These are phyloP conservation scores for Dendrolimus pini DNA, from an alignment of 2,888 invertebrate genomes.

Conservation along the genomic window DNA sequence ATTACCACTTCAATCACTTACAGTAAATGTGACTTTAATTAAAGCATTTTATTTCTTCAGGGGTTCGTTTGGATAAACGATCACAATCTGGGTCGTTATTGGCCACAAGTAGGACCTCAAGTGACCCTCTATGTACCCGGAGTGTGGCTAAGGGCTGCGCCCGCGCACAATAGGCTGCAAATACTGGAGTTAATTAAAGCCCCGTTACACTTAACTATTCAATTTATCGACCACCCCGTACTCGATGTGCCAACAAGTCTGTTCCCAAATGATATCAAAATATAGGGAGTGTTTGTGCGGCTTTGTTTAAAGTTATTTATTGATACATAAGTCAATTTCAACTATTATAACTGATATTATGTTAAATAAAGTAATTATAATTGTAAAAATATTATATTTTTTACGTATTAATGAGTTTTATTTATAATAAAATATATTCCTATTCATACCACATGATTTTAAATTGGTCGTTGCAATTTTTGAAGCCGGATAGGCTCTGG, in stretches of 20 bases:
- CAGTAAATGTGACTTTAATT: too few species aligned
- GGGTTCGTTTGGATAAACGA: slow-evolving; percentile 84
- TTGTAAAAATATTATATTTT: neutral
- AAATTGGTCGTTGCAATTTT: too few species aligned
- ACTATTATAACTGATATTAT: neutral
- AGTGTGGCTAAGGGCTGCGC: slow-evolving; percentile 61
- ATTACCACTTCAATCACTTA: too few species aligned
- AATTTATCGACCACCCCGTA: slow-evolving; percentile 2
- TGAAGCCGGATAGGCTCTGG: too few species aligned
- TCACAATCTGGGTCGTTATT: slow-evolving; percentile 86
- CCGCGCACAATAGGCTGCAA: neutral
- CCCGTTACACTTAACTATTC: neutral
- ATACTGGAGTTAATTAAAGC: slow-evolving; percentile 1
- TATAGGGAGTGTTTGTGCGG: too few species aligned
- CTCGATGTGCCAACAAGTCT: neutral
- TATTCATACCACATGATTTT: too few species aligned
- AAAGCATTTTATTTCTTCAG: slow-evolving; percentile 31
- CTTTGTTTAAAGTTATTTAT: too few species aligned
- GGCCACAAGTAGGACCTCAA: slow-evolving; percentile 83
- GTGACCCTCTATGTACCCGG: slow-evolving; percentile 84
- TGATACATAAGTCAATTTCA: neutral
- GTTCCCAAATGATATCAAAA: neutral
- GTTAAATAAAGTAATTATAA: neutral
- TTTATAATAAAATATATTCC: too few species aligned
- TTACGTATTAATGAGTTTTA: neutral